Evolutionary conservation across 2,888 invertebrate species (phyloP).

Genomic region (Calameuta filiformis): DNA sequence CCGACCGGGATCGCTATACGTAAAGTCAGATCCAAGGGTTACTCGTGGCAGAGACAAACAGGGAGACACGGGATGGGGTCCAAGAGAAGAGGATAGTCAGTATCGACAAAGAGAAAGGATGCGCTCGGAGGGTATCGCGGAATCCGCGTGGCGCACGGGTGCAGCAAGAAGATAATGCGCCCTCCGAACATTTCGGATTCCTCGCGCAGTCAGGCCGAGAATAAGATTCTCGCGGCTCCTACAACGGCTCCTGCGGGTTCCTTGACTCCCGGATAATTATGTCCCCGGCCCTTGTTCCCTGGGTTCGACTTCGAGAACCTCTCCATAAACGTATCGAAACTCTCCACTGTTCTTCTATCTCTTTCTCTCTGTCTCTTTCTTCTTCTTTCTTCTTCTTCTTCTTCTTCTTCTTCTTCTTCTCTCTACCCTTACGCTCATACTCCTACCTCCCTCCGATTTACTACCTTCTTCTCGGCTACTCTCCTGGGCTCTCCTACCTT

Average conservation of each 20-base stretch:
- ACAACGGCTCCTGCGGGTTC: slow-evolving; percentile 21
- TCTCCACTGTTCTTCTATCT: slow-evolving; percentile 11
- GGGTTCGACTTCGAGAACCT: slow-evolving; percentile 27
- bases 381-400: not conserved
- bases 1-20: not conserved
- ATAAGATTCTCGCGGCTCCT: slow-evolving; percentile 33
- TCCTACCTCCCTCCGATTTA: slow-evolving; percentile 15
- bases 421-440: slow-evolving; percentile 8
- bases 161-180: slow-evolving; percentile 45
- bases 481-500: slow-evolving; percentile 7
- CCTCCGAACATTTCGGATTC: slow-evolving; percentile 49
- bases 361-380: slow-evolving; percentile 6
- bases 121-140: slow-evolving; percentile 27
- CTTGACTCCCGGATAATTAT: slow-evolving; percentile 46
- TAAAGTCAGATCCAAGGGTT: not conserved
- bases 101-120: not conserved
- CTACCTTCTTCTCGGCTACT: not conserved
- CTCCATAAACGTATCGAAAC: slow-evolving; percentile 41
- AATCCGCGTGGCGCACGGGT: slow-evolving; percentile 40
- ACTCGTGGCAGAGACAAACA: not conserved
- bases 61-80: not conserved
- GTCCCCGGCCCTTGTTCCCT: slow-evolving; percentile 35
- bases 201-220: slow-evolving; percentile 34
- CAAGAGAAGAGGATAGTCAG: not conserved
- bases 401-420: slow-evolving; percentile 15